phyloP scores from a whole-genome alignment of 2,888 invertebrate genomes.

The Eupeodes luniger region DNA sequence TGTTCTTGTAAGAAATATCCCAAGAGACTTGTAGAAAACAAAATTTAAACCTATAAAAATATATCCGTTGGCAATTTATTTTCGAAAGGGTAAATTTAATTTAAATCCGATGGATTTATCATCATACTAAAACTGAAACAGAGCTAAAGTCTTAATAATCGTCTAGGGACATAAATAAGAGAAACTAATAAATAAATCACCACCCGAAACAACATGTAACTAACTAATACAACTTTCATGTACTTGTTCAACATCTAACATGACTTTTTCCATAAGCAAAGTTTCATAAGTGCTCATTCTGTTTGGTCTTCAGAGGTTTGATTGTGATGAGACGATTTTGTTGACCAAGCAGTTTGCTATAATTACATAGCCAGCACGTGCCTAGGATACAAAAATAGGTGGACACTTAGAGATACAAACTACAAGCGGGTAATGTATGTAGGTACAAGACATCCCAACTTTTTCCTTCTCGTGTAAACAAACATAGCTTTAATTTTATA shows the following conservation, averaged over 20 bases:
- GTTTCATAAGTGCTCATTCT: slow-evolving; percentile 34
- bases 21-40: too few relatives aligned
- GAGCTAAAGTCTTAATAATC: slow-evolving; percentile 17
- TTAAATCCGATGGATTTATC: too few relatives aligned
- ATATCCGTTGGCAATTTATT: too few relatives aligned
- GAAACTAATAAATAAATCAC: slow-evolving; percentile 37
- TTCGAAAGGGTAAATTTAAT: too few relatives aligned
- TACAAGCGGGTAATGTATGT: slow-evolving; percentile 28
- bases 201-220: slow-evolving; percentile 1
- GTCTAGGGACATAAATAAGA: slow-evolving; percentile 3
- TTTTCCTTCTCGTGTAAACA: slow-evolving; percentile 7
- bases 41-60: too few relatives aligned
- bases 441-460: slow-evolving; percentile 12
- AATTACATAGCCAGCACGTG: slow-evolving; percentile 51
- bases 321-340: slow-evolving; percentile 50
- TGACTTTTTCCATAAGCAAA: slow-evolving; percentile 17
- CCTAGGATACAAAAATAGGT: slow-evolving; percentile 25
- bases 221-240: slow-evolving; percentile 42
- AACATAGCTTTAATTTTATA: slow-evolving; percentile 50
- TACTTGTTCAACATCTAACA: slow-evolving; percentile 28
- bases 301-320: slow-evolving; percentile 36
- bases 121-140: not conserved
- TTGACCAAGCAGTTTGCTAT: slow-evolving; percentile 44
- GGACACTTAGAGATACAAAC: slow-evolving; percentile 28
- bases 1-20: too few relatives aligned